Evolutionary conservation across 1,140 invertebrate species (phyloP).

Genomic region (Caenorhabditis inopinata): DNA sequence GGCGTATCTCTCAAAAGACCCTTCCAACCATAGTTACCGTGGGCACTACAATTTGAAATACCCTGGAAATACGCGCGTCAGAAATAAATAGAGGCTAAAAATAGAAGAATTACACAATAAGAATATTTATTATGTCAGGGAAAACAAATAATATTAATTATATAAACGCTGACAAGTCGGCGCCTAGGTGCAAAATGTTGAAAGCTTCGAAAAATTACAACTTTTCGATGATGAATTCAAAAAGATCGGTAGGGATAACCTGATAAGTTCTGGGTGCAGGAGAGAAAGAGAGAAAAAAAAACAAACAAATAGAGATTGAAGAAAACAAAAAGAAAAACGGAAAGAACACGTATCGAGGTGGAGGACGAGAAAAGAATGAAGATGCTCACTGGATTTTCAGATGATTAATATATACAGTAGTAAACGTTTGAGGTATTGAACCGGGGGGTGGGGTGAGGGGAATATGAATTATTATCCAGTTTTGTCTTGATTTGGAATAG

Average conservation of each 20-base stretch:
- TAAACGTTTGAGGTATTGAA: too few species aligned
- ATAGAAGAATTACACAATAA: too few species aligned
- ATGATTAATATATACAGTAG: too few species aligned
- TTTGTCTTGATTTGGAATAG: background rate
- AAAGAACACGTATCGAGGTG: slow-evolving; percentile 16
- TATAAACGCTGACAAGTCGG: background rate
- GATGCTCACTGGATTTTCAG: too few species aligned
- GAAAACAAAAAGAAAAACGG: background rate
- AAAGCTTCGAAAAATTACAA: background rate
- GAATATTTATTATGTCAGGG: slow-evolving; percentile 3
- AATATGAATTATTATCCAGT: background rate
- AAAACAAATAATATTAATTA: background rate
- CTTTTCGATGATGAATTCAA: background rate
- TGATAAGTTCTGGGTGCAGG: background rate
- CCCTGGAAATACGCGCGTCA: too few species aligned
- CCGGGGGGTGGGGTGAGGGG: too few species aligned
- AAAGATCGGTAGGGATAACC: slow-evolving; percentile 1
- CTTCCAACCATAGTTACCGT: too few species aligned
- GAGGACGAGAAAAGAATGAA: background rate
- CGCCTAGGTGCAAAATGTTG: background rate
- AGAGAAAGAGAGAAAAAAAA: background rate
- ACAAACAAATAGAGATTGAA: background rate
- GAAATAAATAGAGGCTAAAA: too few species aligned
- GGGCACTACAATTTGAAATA: too few species aligned
- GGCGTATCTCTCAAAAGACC: too few species aligned